Base-by-base conservation (phyloP, 2,113 vertebrate genomes). In the Murina feae region DNA sequence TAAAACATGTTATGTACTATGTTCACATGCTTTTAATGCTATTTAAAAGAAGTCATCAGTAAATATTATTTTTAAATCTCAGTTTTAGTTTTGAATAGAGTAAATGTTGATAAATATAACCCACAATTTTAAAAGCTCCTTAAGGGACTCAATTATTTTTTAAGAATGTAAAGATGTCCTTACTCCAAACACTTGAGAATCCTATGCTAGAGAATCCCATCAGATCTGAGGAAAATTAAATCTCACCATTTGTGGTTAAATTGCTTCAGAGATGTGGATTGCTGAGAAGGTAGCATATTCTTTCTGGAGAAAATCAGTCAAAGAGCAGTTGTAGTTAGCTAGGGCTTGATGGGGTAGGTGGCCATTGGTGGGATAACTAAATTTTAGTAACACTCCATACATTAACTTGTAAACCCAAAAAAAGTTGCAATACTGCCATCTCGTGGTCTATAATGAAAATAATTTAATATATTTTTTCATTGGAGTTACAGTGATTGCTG, bases 341-440 rank as follows among this genome's bases (percentile, higher is more conserved):
- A 42, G 65, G 42, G 32, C 13, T 32, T 20, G 20, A 10, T 42
- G 51, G 49, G 1, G 21, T 23, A 25, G 18, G 9, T 30, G 18
- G 18, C 17, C 55, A 25, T 14, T 49, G 28, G 42, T 53, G 21
- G 49, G 21, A 63, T 9, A 82, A n/a, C 17, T 58, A 30, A 51
- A 63, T 86, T 76, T 80, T 80, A 39, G 6, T 32, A 65, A 23
- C 30, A 23, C 10, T 47, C 37, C 16, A 8, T 18, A 17, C 20
- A n/a, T 28, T 53, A 10, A 44, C 11, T 35, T 83, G 2, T 42
- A 90, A 89, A 2, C 3, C 53, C 93, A 97, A 96, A 96, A 95
- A 95, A 95, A 97, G 65, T 94, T 96, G 47, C 97, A 93, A 98
- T 96, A 95, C 94, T 97, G 98, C 98, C 98, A 98, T 97, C 98